These are phyloP conservation scores for Drosophila triauraria DNA, from an alignment of 1,140 invertebrate species.

Conservation along the genomic window DNA sequence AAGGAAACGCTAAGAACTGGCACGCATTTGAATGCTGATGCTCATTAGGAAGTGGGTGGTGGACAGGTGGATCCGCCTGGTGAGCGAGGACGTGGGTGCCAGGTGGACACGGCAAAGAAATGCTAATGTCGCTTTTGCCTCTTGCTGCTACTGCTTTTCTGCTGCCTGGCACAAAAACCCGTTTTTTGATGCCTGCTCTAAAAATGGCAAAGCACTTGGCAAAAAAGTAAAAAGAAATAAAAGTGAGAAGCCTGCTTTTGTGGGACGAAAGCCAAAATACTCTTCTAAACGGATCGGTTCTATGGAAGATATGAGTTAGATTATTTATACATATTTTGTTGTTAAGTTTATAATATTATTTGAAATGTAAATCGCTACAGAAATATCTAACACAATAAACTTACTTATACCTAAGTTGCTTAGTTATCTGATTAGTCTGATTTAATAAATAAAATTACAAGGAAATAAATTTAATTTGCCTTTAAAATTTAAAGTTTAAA, in stretches of 20 bases:
- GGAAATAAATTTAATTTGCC: too few relatives aligned
- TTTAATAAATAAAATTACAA: too few relatives aligned
- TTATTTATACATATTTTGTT: neutral
- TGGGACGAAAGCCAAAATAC: slow-evolving; percentile 8
- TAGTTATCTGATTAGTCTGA: too few relatives aligned
- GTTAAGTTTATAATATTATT: neutral
- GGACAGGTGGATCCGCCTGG: neutral
- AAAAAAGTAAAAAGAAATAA: slow-evolving; percentile 32
- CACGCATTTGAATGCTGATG: slow-evolving; percentile 70
- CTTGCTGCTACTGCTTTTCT: slow-evolving; percentile 5
- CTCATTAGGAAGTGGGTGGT: slow-evolving; percentile 58
- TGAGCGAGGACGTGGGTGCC: slow-evolving; percentile 9
- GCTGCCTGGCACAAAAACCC: slow-evolving; percentile 61
- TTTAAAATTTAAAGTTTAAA: too few relatives aligned
- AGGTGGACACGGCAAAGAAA: slow-evolving; percentile 69
- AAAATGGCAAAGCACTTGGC: slow-evolving; percentile 50
- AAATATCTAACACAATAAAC: too few relatives aligned
- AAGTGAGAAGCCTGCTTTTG: neutral
- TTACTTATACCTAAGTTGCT: too few relatives aligned
- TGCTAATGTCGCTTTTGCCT: slow-evolving; percentile 64
- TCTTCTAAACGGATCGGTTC: neutral
- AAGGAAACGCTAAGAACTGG: slow-evolving; percentile 64
- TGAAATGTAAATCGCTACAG: too few relatives aligned
- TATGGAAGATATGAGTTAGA: neutral
- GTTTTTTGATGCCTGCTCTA: slow-evolving; percentile 51